These are phyloP conservation scores for Aleadryas rufinucha DNA, from an alignment of 2,113 vertebrate genomes.

Conservation along the genomic window DNA sequence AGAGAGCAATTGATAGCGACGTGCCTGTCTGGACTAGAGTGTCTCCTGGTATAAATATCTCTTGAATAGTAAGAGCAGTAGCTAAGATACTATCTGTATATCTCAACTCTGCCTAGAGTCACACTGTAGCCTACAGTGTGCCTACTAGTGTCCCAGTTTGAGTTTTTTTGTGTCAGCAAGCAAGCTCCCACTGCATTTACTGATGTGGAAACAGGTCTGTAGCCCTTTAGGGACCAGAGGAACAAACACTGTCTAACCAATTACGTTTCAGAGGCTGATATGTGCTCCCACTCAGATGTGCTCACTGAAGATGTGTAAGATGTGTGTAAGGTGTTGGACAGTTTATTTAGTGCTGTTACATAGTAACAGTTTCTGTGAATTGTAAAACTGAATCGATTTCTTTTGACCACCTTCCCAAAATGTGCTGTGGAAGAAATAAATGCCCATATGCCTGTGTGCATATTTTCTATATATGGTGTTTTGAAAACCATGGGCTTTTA, in stretches of 20 bases:
- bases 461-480: neutral
- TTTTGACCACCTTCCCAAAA: neutral
- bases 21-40: neutral
- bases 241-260: neutral
- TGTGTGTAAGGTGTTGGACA: neutral
- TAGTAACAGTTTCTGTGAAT: neutral
- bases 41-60: neutral
- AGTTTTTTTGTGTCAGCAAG: neutral
- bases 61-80: neutral
- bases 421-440: neutral
- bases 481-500: neutral
- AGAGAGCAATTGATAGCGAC: neutral
- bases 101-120: neutral
- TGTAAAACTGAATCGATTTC: neutral
- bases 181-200: neutral
- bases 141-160: neutral
- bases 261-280: neutral
- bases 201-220: neutral
- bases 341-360: neutral
- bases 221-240: neutral
- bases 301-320: neutral
- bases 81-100: neutral
- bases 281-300: neutral
- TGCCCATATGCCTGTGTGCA: accelerated
- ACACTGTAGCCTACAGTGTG: neutral